Conservation (phyloP, 2,888 invertebrate species). For the Sussaba pulchella region DNA sequence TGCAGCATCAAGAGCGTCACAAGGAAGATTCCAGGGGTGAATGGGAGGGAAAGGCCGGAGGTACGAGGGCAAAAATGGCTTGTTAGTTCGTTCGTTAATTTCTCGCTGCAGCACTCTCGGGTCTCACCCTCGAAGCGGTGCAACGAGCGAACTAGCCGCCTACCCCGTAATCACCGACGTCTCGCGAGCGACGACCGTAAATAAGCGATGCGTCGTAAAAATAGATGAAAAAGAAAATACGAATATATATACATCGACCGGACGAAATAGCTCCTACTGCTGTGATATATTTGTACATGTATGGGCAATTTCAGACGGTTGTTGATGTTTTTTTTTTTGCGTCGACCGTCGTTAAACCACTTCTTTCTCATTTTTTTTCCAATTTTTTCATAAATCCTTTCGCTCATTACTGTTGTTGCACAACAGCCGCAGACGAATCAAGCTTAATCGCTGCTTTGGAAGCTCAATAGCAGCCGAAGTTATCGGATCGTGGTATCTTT, state of each 20-base stretch:
- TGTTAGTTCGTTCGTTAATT: conserved; percentile 53
- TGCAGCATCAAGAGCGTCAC: conserved; percentile 20
- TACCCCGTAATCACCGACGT: conserved; percentile 46
- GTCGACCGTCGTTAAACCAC: too few species aligned
- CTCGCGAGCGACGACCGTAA: conserved; percentile 51
- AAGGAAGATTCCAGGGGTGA: too few species aligned
- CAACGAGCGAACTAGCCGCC: conserved; percentile 19
- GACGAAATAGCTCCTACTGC: too few species aligned
- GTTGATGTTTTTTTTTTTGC: too few species aligned
- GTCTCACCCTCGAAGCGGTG: conserved; percentile 15
- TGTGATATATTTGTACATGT: neutral
- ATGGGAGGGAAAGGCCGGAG: neutral
- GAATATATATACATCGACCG: neutral
- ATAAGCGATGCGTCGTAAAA: conserved; percentile 43
- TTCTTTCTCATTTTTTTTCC: too few species aligned
- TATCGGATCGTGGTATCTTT: too few species aligned
- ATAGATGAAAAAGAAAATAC: conserved; percentile 50
- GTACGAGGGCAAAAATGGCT: conserved; percentile 43
- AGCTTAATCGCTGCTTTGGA: too few species aligned
- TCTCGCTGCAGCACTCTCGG: conserved; percentile 26
- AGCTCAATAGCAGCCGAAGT: too few species aligned
- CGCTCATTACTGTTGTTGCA: too few species aligned
- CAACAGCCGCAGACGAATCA: too few species aligned
- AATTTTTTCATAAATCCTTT: too few species aligned
- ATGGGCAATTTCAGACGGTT: neutral